Base-by-base conservation (phyloP, 2,888 invertebrate species). In the Spilosoma lubricipeda region DNA sequence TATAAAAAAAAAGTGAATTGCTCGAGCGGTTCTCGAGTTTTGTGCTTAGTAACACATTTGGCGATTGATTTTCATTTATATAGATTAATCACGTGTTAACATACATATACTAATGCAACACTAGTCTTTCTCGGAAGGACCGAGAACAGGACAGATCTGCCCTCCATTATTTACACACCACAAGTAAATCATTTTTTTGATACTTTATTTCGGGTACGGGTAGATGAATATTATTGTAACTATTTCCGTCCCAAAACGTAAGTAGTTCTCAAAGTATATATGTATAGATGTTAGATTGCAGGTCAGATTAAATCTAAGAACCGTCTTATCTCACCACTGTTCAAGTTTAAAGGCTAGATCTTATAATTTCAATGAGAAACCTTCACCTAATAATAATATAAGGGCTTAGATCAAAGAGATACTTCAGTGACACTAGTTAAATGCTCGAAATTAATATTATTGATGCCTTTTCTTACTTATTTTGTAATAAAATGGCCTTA, bases 331-430 rank as follows among this genome's bases (percentile, higher is more conserved):
- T 30, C 18, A 30, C 5, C 3, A 18, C 30, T 63, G 8, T 27
- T 30, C 30, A 18, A 63, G 15, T 30, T 7, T 63, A 15, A 63
- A 63, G 30, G 18, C 45, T 3, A 67, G 20, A 67, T 27, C 20
- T 48, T 20, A 48, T 48, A 33, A 30, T 48, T 30, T 30, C 9
- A 45, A 45, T 30, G 18, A 5, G 4, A 7, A 33, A 33, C 67
- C 67, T 48, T 67, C 67, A 67, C 67, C 67, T 67, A 67, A 23
- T 67, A 48, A 23, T 13, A 3, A 45, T 27, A 48, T 20, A 67
- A 13, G 48, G 48, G 20, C 23, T 67, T 13, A 48, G 33, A 33
- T 23, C 11, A 45, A 33, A 67, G 48, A 48, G 30, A 67, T 48
- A 67, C 67, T 67, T 67, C 30, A 67, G 20, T 13, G 13, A 30